A percentile compares a stretch with the other conserved stretches of the same genome.
phyloP scores from a whole-genome alignment of 1,140 invertebrate genomes.

The Littorina saxatilis region DNA sequence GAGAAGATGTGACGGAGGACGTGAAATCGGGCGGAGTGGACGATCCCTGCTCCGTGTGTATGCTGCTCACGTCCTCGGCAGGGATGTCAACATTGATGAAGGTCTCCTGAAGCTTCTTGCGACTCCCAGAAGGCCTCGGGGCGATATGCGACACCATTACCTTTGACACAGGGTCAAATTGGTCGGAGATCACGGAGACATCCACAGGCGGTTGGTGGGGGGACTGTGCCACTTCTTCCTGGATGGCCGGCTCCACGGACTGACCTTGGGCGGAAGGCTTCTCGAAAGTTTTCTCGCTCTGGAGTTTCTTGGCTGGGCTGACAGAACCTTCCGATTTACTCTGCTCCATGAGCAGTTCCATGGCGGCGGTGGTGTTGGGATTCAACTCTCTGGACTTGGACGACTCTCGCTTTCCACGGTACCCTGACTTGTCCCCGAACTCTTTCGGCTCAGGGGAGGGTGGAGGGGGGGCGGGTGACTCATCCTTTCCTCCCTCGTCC shows the following conservation, averaged over 20 bases:
- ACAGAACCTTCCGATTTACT: slow-evolving; percentile 40
- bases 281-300: not conserved
- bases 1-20: slow-evolving; percentile 2
- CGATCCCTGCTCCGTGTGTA: slow-evolving; percentile 19
- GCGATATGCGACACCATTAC: slow-evolving; percentile 25
- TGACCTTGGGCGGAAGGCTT: not conserved
- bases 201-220: not conserved
- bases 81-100: slow-evolving; percentile 31
- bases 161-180: slow-evolving; percentile 13
- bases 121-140: slow-evolving; percentile 3
- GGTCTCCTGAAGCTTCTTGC: slow-evolving; percentile 27
- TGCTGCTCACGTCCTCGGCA: slow-evolving; percentile 26
- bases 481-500: slow-evolving; percentile 35
- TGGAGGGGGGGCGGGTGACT: slow-evolving; percentile 62
- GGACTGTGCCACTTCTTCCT: not conserved
- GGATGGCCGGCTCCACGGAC: slow-evolving; percentile 13
- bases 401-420: slow-evolving; percentile 23
- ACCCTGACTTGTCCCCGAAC: slow-evolving; percentile 13
- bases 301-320: not conserved
- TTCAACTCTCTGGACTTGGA: slow-evolving; percentile 51
- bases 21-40: not conserved
- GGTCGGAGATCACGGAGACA: too few relatives aligned
- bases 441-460: slow-evolving; percentile 60
- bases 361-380: slow-evolving; percentile 46
- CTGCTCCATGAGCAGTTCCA: slow-evolving; percentile 60